Conservation (phyloP, 23 tunicate species). For the Phallusia fumigata region DNA sequence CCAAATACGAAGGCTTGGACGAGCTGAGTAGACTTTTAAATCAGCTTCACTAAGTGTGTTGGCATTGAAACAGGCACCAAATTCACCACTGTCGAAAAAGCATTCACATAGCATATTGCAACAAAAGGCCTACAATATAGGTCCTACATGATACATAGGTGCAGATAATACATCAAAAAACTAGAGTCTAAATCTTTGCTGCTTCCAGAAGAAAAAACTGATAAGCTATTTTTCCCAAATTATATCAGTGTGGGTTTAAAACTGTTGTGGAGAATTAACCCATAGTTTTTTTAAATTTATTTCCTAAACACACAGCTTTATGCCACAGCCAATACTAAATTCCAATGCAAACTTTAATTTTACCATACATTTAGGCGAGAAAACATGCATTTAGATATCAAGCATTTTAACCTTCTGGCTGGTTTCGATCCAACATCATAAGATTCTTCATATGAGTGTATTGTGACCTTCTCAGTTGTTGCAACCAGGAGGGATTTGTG, state of each 20-base stretch:
- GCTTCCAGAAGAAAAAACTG: too few relatives aligned
- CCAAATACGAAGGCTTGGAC: constrained; percentile 52
- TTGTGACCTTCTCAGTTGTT: constrained; percentile 24
- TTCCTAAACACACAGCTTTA: neutral
- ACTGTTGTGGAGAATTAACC: neutral
- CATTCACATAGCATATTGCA: neutral
- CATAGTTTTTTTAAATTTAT: neutral
- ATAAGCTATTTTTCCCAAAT: too few relatives aligned
- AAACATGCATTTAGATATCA: neutral
- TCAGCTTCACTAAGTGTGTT: constrained; percentile 23
- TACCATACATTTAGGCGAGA: neutral
- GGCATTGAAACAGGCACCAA: constrained; percentile 47
- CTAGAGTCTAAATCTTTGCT: too few relatives aligned
- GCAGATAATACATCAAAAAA: too few relatives aligned
- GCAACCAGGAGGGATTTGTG: constrained; percentile 41
- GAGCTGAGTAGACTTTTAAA: constrained; percentile 26
- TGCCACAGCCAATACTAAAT: neutral
- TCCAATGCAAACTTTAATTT: too few relatives aligned
- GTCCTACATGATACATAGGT: too few relatives aligned
- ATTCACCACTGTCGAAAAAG: constrained; percentile 28
- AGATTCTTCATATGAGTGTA: neutral
- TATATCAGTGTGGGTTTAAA: too few relatives aligned
- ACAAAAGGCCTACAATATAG: too few relatives aligned
- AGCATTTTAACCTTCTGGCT: constrained; percentile 21
- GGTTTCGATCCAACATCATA: constrained; percentile 39